phyloP scores from a whole-genome alignment of 1,140 invertebrate species.

The Chionoecetes opilio region DNA sequence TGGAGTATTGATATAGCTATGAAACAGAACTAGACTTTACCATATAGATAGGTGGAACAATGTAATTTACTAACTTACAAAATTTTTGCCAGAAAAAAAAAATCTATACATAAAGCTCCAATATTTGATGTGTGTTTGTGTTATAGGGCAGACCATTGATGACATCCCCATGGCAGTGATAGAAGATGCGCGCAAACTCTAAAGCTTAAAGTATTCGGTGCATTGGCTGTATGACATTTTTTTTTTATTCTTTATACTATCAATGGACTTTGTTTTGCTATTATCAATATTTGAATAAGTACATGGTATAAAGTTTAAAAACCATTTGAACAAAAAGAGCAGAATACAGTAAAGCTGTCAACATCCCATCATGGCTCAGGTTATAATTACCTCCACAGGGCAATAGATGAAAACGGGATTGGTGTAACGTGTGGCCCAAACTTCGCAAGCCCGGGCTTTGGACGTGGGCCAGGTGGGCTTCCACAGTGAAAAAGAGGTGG shows the following conservation, averaged over 20 bases:
- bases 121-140: constrained; percentile 61
- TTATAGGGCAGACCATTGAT: constrained; percentile 96
- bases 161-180: constrained; percentile 96
- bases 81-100: too few relatives aligned
- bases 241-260: too few relatives aligned
- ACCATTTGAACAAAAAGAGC: constrained; percentile 82
- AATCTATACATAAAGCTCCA: too few relatives aligned
- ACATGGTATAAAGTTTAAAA: too few relatives aligned
- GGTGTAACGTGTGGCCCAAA: constrained; percentile 99
- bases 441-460: constrained; percentile 98
- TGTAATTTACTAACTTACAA: too few relatives aligned
- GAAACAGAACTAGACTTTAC: too few relatives aligned
- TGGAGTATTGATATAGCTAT: too few relatives aligned
- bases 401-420: constrained; percentile 98
- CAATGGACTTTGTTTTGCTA: too few relatives aligned
- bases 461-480: constrained; percentile 98
- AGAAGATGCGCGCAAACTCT: constrained; percentile 98
- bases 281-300: too few relatives aligned
- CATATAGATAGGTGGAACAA: too few relatives aligned
- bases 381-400: constrained; percentile 85
- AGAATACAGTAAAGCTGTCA: too few relatives aligned
- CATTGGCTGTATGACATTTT: neutral
- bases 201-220: constrained; percentile 94
- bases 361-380: too few relatives aligned
- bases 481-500: constrained; percentile 95